These are phyloP conservation scores for Diadumene lineata DNA, from an alignment of 92 coral and sea anemone genomes.

Conservation along the genomic window DNA sequence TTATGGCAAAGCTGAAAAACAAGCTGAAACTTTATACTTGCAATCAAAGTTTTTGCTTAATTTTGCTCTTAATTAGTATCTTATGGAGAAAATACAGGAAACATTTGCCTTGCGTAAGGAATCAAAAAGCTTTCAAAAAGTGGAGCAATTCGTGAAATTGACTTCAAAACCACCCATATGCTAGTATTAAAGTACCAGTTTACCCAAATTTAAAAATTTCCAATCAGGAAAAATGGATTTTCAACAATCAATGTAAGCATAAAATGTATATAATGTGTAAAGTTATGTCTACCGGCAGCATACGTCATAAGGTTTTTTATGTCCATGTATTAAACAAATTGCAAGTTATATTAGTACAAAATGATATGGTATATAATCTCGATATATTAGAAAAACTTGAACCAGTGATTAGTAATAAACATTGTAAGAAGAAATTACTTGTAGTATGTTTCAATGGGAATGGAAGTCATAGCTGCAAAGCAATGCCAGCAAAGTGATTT, in stretches of 20 bases:
- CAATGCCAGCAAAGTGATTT: neutral
- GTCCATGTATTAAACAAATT: constrained; percentile 21
- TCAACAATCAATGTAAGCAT: neutral
- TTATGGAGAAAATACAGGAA: too few relatives aligned
- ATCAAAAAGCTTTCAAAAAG: too few relatives aligned
- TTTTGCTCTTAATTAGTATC: too few relatives aligned
- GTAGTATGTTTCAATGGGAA: neutral
- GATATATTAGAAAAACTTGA: neutral
- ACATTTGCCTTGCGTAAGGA: too few relatives aligned
- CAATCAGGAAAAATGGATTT: too few relatives aligned
- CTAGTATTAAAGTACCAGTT: too few relatives aligned
- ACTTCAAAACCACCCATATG: too few relatives aligned
- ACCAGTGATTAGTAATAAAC: constrained; percentile 19
- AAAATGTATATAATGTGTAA: constrained; percentile 25
- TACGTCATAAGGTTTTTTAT: constrained; percentile 28
- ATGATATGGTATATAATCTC: constrained; percentile 11
- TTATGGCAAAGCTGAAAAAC: too few relatives aligned
- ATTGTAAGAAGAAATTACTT: neutral
- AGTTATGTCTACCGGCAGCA: constrained; percentile 14
- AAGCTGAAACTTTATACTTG: too few relatives aligned
- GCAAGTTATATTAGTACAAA: constrained; percentile 3
- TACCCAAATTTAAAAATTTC: too few relatives aligned
- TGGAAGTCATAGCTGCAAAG: neutral
- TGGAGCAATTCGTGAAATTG: too few relatives aligned
- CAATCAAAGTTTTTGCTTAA: too few relatives aligned